A percentile compares a stretch with the other conserved stretches of the same genome.
phyloP scores from a whole-genome alignment of 2,888 invertebrate genomes.

The Onthophagus sagittarius region DNA sequence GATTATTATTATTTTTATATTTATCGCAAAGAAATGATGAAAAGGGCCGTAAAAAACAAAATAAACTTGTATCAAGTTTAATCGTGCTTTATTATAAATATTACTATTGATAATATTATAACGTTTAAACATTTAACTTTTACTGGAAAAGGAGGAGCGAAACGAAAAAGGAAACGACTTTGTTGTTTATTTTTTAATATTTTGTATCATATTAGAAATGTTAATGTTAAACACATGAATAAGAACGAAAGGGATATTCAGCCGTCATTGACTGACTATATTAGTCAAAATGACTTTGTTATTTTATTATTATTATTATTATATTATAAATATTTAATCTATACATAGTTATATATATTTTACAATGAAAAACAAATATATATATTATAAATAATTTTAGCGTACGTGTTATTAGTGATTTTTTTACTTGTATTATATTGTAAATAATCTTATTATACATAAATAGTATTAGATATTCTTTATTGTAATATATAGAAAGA shows the following conservation, averaged over 20 bases:
- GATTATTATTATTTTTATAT: constrained; percentile 35
- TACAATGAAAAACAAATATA: not conserved
- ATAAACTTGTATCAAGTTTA: constrained; percentile 10
- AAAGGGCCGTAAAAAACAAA: not conserved
- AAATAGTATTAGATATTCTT: constrained; percentile 29
- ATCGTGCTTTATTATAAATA: constrained; percentile 11
- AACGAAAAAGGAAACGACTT: not conserved
- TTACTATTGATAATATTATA: constrained; percentile 14
- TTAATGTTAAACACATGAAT: constrained; percentile 5
- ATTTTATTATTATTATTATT: constrained; percentile 29
- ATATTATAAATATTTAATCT: not conserved
- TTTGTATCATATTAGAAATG: constrained; percentile 19
- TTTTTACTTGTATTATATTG: constrained; percentile 45
- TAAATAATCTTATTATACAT: constrained; percentile 38
- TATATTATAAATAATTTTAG: constrained; percentile 24
- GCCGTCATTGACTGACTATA: constrained; percentile 39
- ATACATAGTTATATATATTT: constrained; percentile 2
- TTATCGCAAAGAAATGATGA: constrained; percentile 10
- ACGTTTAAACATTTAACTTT: not conserved
- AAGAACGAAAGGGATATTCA: not conserved
- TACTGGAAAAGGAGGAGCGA: constrained; percentile 5
- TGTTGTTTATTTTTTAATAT: constrained; percentile 19
- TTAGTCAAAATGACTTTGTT: constrained; percentile 40
- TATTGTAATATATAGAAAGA: constrained; percentile 38
- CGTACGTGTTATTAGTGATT: constrained; percentile 40